Conservation (phyloP, 2,888 invertebrate genomes). For the Smittia sp. region DNA sequence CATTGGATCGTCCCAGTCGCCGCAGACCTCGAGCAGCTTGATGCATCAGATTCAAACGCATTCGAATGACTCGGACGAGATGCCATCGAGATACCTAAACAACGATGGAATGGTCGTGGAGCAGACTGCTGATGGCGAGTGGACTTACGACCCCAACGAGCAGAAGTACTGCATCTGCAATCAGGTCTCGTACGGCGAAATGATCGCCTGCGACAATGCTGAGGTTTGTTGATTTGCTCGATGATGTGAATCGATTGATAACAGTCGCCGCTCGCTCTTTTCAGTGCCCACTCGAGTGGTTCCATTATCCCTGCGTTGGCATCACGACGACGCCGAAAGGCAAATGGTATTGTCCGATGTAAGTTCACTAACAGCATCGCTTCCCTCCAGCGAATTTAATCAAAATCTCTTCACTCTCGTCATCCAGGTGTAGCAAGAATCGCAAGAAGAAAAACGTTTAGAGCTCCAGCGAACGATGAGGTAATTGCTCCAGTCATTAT, state of each 20-base stretch:
- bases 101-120: conserved; percentile 51
- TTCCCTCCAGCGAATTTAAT: background rate
- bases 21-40: conserved; percentile 46
- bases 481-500: background rate
- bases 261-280: conserved; percentile 48
- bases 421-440: conserved; percentile 24
- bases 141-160: conserved; percentile 95
- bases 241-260: conserved; percentile 54
- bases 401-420: background rate
- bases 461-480: background rate
- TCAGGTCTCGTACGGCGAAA: conserved; percentile 95
- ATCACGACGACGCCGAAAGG: conserved; percentile 95
- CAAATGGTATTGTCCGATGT: conserved; percentile 92
- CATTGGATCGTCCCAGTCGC: conserved; percentile 42
- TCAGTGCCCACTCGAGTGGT: conserved; percentile 98
- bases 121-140: conserved; percentile 66
- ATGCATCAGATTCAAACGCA: conserved; percentile 48
- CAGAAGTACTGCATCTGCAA: conserved; percentile 95
- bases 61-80: conserved; percentile 44
- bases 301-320: conserved; percentile 97
- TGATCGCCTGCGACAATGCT: conserved; percentile 99
- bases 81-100: conserved; percentile 44
- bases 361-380: background rate
- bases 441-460: conserved; percentile 27
- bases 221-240: conserved; percentile 59